Percentiles rank a stretch among this genome's conserved stretches.
Evolutionary conservation across 2,888 invertebrate species (phyloP).

Genomic region (Brachyptera putata): DNA sequence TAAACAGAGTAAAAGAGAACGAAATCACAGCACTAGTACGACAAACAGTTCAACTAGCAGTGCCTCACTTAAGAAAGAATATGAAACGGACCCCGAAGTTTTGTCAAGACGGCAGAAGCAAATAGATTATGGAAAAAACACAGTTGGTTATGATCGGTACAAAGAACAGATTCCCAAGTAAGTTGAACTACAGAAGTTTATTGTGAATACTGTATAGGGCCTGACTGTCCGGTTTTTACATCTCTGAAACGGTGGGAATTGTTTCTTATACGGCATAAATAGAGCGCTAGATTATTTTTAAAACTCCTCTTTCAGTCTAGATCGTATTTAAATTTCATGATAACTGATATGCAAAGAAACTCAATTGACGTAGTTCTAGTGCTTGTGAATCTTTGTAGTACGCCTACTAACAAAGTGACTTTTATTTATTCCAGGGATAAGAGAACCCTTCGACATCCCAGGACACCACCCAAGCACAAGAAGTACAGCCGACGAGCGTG

Average conservation of each 20-base stretch:
- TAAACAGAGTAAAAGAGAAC: neutral
- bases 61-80: slow-evolving; percentile 3
- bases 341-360: neutral
- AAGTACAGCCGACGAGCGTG: slow-evolving; percentile 91
- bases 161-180: slow-evolving; percentile 64
- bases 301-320: too few relatives aligned
- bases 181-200: too few relatives aligned
- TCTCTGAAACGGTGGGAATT: too few relatives aligned
- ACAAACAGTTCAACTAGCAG: slow-evolving; percentile 3
- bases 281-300: too few relatives aligned
- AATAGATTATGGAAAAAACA: slow-evolving; percentile 93
- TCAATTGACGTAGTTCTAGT: neutral
- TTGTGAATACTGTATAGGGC: too few relatives aligned
- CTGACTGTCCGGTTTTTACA: too few relatives aligned
- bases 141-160: slow-evolving; percentile 79
- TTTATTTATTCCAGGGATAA: slow-evolving; percentile 40
- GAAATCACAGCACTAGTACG: slow-evolving; percentile 9
- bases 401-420: neutral
- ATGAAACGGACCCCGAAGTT: slow-evolving; percentile 66
- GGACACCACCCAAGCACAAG: slow-evolving; percentile 80
- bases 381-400: neutral
- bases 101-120: slow-evolving; percentile 83
- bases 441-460: slow-evolving; percentile 70
- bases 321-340: too few relatives aligned
- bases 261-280: too few relatives aligned